Percentiles rank a stretch among this genome's conserved stretches.
Conservation (phyloP, 2,113 vertebrate genomes). For the Andinoacara biseriatus region DNA sequence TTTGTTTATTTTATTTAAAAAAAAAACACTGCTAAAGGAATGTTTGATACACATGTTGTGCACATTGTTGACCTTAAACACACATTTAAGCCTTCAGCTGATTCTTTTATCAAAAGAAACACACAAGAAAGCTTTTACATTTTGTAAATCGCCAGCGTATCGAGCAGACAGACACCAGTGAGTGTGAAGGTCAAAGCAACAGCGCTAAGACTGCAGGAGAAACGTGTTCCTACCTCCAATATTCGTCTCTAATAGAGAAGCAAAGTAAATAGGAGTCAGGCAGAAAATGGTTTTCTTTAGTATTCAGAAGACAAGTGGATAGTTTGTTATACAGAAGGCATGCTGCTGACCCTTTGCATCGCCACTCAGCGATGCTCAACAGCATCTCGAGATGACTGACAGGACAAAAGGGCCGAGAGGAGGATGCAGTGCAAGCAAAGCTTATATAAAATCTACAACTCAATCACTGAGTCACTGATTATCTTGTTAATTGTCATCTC, state of each 20-base stretch:
- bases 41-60: neutral
- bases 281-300: slow-evolving; percentile 8
- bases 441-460: neutral
- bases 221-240: neutral
- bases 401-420: slow-evolving; percentile 7
- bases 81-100: neutral
- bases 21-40: neutral
- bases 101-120: neutral
- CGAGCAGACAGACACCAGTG: neutral
- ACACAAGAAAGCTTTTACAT: neutral
- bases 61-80: neutral
- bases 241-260: neutral
- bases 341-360: slow-evolving; percentile 27
- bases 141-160: slow-evolving; percentile 19
- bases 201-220: neutral
- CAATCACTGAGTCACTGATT: neutral
- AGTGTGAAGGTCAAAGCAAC: slow-evolving; percentile 43
- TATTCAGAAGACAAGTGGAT: slow-evolving; percentile 16
- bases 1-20: neutral
- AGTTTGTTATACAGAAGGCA: slow-evolving; percentile 32
- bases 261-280: neutral
- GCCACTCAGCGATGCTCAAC: slow-evolving; percentile 19
- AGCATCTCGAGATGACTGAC: slow-evolving; percentile 10
- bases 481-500: neutral
- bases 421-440: neutral